phyloP scores from a whole-genome alignment of 92 coral and sea anemone genomes.

The Epizoanthus illoricatus region DNA sequence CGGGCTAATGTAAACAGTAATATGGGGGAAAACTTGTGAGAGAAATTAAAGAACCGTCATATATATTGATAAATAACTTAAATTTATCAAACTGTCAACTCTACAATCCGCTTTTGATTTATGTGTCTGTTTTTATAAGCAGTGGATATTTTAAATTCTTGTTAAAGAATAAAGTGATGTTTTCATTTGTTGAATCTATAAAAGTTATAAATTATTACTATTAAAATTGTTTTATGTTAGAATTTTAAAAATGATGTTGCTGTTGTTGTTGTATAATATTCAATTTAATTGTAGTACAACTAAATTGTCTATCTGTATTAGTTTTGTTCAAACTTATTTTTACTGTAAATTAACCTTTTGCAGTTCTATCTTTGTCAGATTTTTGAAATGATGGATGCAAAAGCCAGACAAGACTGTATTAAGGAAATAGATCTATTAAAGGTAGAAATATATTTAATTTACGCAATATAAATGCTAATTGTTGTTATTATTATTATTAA shows the following conservation, averaged over 20 bases:
- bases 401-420: slow-evolving; percentile 96
- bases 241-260: background rate
- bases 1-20: background rate
- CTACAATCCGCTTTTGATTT: background rate
- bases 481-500: too few relatives aligned
- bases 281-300: background rate
- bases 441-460: slow-evolving; percentile 49
- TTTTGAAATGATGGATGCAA: slow-evolving; percentile 98
- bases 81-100: too few relatives aligned
- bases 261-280: background rate
- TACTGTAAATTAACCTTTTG: background rate
- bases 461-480: too few relatives aligned
- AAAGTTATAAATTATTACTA: too few relatives aligned
- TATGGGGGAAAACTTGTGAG: background rate
- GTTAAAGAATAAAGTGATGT: background rate
- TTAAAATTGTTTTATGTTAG: too few relatives aligned
- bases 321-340: background rate
- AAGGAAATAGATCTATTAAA: slow-evolving; percentile 92
- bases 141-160: background rate
- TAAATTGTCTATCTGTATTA: too few relatives aligned
- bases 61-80: too few relatives aligned
- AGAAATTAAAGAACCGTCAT: background rate
- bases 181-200: background rate
- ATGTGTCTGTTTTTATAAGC: background rate
- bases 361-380: slow-evolving; percentile 51